Percentiles rank a stretch among this genome's conserved stretches.
Conservation (phyloP, 2,888 invertebrate genomes). For the Synanthedon tipuliformis region DNA sequence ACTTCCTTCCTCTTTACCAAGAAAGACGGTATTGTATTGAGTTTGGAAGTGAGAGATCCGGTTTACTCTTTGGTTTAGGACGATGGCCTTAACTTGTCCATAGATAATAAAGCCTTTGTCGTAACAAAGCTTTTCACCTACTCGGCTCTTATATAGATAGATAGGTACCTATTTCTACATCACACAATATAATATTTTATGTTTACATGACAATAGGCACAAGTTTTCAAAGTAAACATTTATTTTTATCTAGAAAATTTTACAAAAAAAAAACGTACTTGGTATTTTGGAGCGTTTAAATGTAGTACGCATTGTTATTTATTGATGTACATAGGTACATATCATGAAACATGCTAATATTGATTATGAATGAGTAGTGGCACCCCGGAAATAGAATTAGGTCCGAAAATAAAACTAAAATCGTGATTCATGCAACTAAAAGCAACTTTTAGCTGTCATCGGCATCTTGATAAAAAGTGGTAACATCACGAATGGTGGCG, state of each 20-base stretch:
- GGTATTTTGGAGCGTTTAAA: no score
- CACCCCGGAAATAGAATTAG: neutral
- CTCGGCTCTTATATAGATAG: neutral
- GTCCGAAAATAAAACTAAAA: neutral
- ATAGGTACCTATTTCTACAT: no score
- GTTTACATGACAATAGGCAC: no score
- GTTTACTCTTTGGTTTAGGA: constrained; percentile 20
- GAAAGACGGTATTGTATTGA: constrained; percentile 43
- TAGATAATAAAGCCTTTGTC: neutral
- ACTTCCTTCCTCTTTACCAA: neutral
- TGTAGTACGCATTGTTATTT: no score
- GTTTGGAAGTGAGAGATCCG: constrained; percentile 56
- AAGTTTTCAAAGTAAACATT: no score
- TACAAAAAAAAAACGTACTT: no score
- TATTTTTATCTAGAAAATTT: no score
- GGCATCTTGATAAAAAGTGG: constrained; percentile 25
- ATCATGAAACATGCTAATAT: no score
- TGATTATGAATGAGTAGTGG: neutral
- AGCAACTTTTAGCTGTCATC: constrained; percentile 29
- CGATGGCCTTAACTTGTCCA: constrained; percentile 9
- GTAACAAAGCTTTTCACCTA: neutral
- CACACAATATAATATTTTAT: no score
- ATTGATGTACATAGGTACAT: no score
- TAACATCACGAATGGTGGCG: constrained; percentile 6
- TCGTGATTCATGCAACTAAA: constrained; percentile 21